Evolutionary conservation across 1,140 invertebrate species (phyloP).

Genomic region (Helicoverpa armigera): DNA sequence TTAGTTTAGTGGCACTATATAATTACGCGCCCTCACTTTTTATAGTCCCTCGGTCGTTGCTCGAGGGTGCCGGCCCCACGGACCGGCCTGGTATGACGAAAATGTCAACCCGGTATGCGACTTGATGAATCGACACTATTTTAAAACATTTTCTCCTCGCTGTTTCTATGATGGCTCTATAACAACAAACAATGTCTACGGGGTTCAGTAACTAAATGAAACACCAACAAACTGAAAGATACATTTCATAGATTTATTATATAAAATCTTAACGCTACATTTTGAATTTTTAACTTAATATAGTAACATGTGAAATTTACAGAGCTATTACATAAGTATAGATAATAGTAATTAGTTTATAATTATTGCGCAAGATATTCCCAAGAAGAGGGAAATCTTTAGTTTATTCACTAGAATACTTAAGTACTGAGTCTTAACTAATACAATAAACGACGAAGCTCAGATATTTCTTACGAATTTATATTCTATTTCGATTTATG

Average conservation of each 20-base stretch:
- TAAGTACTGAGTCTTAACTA: slow-evolving; percentile 80
- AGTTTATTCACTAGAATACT: slow-evolving; percentile 79
- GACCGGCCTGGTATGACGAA: slow-evolving; percentile 79
- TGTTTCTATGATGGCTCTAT: slow-evolving; percentile 50
- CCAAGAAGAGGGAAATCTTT: slow-evolving; percentile 69
- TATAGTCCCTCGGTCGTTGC: slow-evolving; percentile 69
- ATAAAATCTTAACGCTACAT: slow-evolving; percentile 85
- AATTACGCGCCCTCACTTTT: slow-evolving; percentile 83
- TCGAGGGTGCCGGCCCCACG: slow-evolving; percentile 64
- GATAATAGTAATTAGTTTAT: slow-evolving; percentile 84
- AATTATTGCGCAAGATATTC: slow-evolving; percentile 84
- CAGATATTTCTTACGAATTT: slow-evolving; percentile 82
- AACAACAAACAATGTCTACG: slow-evolving; percentile 35
- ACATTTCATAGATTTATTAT: slow-evolving; percentile 86
- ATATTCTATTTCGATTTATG: slow-evolving; percentile 76
- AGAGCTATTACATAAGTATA: slow-evolving; percentile 83
- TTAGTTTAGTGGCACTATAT: slow-evolving; percentile 86
- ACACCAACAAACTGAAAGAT: slow-evolving; percentile 74
- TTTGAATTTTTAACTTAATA: slow-evolving; percentile 82
- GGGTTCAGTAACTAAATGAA: slow-evolving; percentile 61
- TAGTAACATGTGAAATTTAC: slow-evolving; percentile 86
- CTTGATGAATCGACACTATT: slow-evolving; percentile 85
- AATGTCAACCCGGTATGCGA: slow-evolving; percentile 83
- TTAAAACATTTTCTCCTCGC: slow-evolving; percentile 67
- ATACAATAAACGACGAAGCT: slow-evolving; percentile 84